A percentile compares a stretch with the other conserved stretches of the same genome.
These are phyloP conservation scores for Aegithalos caudatus DNA, from an alignment of 2,113 vertebrate genomes.

Conservation along the genomic window DNA sequence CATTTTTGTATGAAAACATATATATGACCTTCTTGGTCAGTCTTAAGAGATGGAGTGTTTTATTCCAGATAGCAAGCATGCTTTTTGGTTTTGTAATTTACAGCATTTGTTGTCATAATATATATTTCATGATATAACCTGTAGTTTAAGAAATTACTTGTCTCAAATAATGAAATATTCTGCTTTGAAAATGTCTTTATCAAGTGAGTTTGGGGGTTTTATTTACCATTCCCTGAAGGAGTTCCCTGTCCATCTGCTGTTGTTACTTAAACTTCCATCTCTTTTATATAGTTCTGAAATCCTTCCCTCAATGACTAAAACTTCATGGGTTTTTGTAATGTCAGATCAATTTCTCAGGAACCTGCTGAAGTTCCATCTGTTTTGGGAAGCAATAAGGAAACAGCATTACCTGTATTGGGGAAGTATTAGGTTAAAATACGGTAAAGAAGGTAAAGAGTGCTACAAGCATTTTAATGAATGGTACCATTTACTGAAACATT, in stretches of 20 bases:
- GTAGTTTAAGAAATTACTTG: neutral
- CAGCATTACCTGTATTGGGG: neutral
- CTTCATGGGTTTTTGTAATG: neutral
- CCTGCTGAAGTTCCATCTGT: neutral
- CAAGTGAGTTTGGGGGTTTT: neutral
- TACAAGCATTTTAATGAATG: neutral
- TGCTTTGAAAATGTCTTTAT: neutral
- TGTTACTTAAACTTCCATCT: neutral
- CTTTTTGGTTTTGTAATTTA: neutral
- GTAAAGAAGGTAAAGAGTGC: neutral
- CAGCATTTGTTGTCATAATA: neutral
- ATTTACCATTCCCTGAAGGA: neutral
- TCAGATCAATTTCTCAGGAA: neutral
- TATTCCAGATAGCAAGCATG: neutral
- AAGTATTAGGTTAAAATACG: neutral
- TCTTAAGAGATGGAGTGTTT: neutral
- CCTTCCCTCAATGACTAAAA: neutral
- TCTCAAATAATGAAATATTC: neutral
- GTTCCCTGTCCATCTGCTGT: neutral
- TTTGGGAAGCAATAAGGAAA: neutral
- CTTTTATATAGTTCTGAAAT: neutral
- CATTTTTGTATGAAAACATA: neutral
- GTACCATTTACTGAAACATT: neutral
- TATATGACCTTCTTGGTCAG: neutral
- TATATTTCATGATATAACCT: neutral